Conservation (phyloP, 2,113 vertebrate species). For the Polypterus bichir region DNA sequence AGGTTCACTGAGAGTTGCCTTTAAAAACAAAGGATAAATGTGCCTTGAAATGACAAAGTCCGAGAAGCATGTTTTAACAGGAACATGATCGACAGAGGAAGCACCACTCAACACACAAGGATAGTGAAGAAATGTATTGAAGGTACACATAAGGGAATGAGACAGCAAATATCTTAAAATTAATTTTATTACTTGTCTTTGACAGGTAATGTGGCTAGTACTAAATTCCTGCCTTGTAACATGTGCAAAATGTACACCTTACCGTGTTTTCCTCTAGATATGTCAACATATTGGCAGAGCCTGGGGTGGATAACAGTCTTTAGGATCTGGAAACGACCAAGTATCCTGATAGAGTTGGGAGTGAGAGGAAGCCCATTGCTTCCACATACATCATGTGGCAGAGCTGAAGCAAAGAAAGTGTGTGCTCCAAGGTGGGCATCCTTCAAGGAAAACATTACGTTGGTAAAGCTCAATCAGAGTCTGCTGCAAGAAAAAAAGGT, state of each 20-base stretch:
- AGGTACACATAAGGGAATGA: too few species aligned
- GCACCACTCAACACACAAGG: too few species aligned
- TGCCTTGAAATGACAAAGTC: too few species aligned
- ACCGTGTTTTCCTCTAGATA: conserved; percentile 93
- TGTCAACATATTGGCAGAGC: conserved; percentile 93
- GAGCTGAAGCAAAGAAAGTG: conserved; percentile 91
- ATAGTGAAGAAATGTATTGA: too few species aligned
- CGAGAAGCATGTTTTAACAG: too few species aligned
- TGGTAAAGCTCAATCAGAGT: neutral
- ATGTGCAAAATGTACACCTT: conserved; percentile 17
- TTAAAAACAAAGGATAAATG: too few species aligned
- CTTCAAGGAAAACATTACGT: conserved; percentile 71
- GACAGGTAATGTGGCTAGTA: too few species aligned
- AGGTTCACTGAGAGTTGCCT: too few species aligned
- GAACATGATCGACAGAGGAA: too few species aligned
- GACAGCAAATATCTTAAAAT: too few species aligned
- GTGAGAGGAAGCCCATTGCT: conserved; percentile 95
- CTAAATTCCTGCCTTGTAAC: too few species aligned
- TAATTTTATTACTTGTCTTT: too few species aligned
- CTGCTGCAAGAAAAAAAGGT: neutral
- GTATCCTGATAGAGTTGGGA: conserved; percentile 95
- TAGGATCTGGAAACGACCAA: conserved; percentile 93
- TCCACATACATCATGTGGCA: conserved; percentile 93
- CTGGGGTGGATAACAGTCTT: conserved; percentile 87
- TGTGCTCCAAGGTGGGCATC: conserved; percentile 84